phyloP scores from a whole-genome alignment of 1,140 invertebrate genomes.

The Zaprionus africanus region DNA sequence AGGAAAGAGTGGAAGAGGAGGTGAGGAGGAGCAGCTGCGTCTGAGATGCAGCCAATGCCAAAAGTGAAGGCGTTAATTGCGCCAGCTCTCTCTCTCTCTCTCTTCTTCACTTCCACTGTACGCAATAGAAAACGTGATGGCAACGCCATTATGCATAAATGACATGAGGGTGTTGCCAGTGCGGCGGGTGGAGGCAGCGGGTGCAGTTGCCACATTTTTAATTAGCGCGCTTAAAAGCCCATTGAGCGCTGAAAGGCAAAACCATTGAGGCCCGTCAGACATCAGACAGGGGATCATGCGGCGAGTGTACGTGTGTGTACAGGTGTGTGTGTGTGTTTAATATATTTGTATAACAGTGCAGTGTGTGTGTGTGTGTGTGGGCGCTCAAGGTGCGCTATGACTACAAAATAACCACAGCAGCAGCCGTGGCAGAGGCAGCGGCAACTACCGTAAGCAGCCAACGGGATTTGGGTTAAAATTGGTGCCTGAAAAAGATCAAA shows the following conservation, averaged over 20 bases:
- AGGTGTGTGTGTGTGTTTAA: constrained; percentile 3
- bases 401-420: constrained; percentile 19
- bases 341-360: background rate
- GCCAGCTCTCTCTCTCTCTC: constrained; percentile 1
- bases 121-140: constrained; percentile 67
- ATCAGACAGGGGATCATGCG: constrained; percentile 1
- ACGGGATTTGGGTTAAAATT: background rate
- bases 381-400: constrained; percentile 24
- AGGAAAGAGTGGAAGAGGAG: no score
- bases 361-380: constrained; percentile 1
- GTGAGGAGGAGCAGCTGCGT: constrained; percentile 2
- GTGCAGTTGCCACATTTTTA: constrained; percentile 78
- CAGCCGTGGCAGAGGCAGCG: background rate
- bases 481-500: constrained; percentile 2
- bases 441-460: background rate
- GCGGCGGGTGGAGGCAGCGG: background rate
- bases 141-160: constrained; percentile 66
- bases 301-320: constrained; percentile 8
- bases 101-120: constrained; percentile 7
- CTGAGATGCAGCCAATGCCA: constrained; percentile 60
- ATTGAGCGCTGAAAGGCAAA: constrained; percentile 57
- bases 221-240: constrained; percentile 80
- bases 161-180: constrained; percentile 34
- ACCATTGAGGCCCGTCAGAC: constrained; percentile 18
- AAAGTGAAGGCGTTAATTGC: constrained; percentile 79